phyloP scores from a whole-genome alignment of 2,888 invertebrate genomes.

The Nymphalis urticae region DNA sequence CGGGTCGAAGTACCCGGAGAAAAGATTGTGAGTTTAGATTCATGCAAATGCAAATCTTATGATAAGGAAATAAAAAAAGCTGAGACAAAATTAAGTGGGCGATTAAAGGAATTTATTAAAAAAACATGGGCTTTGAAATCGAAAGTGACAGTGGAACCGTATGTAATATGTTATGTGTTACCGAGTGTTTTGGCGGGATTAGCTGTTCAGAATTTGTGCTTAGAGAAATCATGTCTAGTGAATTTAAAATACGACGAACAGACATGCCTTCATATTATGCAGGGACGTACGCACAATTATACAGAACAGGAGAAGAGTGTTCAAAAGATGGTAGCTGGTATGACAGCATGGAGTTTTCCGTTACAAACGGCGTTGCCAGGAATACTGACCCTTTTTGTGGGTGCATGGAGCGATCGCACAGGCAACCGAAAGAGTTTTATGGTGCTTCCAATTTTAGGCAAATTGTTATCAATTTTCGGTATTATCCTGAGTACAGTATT shows the following conservation, averaged over 20 bases:
- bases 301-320: slow-evolving; percentile 72
- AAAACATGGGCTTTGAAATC: slow-evolving; percentile 68
- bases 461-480: slow-evolving; percentile 78
- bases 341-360: slow-evolving; percentile 82
- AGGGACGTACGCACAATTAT: slow-evolving; percentile 66
- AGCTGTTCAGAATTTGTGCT: slow-evolving; percentile 79
- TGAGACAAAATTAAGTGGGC: slow-evolving; percentile 63
- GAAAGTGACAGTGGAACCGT: slow-evolving; percentile 85
- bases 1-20: slow-evolving; percentile 76
- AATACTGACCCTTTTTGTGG: slow-evolving; percentile 80
- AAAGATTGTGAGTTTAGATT: slow-evolving; percentile 66
- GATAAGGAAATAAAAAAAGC: slow-evolving; percentile 57
- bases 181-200: slow-evolving; percentile 85
- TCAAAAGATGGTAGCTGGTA: slow-evolving; percentile 78
- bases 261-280: slow-evolving; percentile 79
- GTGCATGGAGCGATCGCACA: slow-evolving; percentile 84
- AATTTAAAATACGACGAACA: slow-evolving; percentile 77
- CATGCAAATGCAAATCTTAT: slow-evolving; percentile 67
- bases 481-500: slow-evolving; percentile 81
- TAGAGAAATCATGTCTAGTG: slow-evolving; percentile 82
- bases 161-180: slow-evolving; percentile 84
- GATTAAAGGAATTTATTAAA: slow-evolving; percentile 68
- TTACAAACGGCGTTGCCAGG: slow-evolving; percentile 82
- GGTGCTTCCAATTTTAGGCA: slow-evolving; percentile 82
- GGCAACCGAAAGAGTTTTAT: slow-evolving; percentile 82